phyloP scores from a whole-genome alignment of 1,140 invertebrate species.

The Drosophila suzukii region DNA sequence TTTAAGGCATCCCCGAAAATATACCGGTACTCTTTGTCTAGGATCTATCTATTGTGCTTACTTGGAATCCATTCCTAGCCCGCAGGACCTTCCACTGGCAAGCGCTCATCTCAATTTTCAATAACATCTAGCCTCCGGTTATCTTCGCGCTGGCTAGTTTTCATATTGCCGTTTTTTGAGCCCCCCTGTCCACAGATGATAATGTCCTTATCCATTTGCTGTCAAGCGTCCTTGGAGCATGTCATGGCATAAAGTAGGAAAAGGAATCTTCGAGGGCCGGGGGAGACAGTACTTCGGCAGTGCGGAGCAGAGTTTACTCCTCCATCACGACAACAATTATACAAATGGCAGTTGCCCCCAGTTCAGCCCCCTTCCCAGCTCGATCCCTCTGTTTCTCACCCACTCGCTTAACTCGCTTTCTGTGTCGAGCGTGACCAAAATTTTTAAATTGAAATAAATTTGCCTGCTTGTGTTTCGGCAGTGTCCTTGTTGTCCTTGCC shows the following conservation, averaged over 20 bases:
- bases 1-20: too few species aligned
- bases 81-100: background rate
- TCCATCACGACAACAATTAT: slow-evolving; percentile 72
- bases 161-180: slow-evolving; percentile 31
- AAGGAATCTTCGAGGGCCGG: slow-evolving; percentile 19
- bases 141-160: slow-evolving; percentile 22
- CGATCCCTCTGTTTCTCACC: background rate
- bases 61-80: background rate
- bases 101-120: slow-evolving; percentile 37
- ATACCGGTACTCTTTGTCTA: too few species aligned
- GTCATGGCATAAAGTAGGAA: slow-evolving; percentile 66
- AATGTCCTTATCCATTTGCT: slow-evolving; percentile 60
- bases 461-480: slow-evolving; percentile 49
- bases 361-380: background rate
- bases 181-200: slow-evolving; percentile 53
- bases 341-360: slow-evolving; percentile 60
- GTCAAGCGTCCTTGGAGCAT: slow-evolving; percentile 68
- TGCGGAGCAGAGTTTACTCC: slow-evolving; percentile 25
- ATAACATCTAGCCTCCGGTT: slow-evolving; percentile 38
- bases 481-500: slow-evolving; percentile 70
- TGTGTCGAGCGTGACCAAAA: slow-evolving; percentile 78
- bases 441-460: slow-evolving; percentile 83
- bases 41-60: too few species aligned
- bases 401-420: slow-evolving; percentile 65
- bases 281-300: slow-evolving; percentile 6